Percentiles rank a stretch among this genome's conserved stretches.
Conservation (phyloP, 1,140 invertebrate species). For the Leptestheria dahalacensis region DNA sequence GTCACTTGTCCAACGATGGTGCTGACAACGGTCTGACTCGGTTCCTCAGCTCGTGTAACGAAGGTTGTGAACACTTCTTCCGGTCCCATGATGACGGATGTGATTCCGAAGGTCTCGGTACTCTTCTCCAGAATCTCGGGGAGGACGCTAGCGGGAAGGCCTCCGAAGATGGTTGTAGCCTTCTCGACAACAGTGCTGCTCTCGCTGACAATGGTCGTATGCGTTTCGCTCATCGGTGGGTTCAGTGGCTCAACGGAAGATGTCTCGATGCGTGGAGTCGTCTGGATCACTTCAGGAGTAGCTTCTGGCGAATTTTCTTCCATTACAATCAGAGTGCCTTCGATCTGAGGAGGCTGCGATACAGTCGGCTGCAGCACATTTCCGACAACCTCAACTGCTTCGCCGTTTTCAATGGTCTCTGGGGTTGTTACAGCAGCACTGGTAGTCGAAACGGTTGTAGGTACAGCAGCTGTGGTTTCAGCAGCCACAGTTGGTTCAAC, state of each 20-base stretch:
- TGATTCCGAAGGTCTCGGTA: conserved; percentile 10
- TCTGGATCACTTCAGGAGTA: neutral
- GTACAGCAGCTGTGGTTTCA: no score
- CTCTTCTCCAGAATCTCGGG: neutral
- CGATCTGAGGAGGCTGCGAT: neutral
- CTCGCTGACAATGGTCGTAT: neutral
- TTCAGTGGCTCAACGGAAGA: neutral
- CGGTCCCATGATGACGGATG: conserved; percentile 8
- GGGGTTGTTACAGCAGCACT: neutral
- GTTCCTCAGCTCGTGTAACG: conserved; percentile 6
- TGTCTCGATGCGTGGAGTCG: neutral
- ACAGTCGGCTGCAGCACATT: neutral
- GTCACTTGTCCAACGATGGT: conserved; percentile 10
- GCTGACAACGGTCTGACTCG: conserved; percentile 4
- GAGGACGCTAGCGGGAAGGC: neutral
- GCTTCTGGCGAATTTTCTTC: neutral
- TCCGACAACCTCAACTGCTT: conserved; percentile 4
- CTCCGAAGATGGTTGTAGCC: neutral
- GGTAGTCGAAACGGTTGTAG: no score
- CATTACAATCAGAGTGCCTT: neutral
- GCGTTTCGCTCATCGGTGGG: neutral
- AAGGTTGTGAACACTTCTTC: conserved; percentile 10
- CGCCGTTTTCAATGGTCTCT: neutral
- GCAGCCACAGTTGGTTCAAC: no score
- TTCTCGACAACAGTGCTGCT: neutral